Conservation (phyloP, 37 sponge, comb jelly and placozoan genomes). For the Chondrosia reniformis region DNA sequence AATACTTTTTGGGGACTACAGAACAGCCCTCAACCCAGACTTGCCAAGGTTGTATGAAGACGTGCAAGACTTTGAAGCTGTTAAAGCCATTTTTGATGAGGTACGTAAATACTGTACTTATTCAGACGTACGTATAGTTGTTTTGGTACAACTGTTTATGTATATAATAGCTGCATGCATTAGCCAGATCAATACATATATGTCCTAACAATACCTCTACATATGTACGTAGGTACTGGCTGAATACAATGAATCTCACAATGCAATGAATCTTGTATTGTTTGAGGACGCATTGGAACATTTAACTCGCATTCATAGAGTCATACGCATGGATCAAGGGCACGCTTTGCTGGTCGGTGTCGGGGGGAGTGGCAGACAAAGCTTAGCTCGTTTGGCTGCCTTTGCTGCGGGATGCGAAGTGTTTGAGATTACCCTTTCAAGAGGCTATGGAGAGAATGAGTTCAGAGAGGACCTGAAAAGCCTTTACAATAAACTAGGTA, state of each 20-base stretch:
- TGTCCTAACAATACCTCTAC: too few relatives aligned
- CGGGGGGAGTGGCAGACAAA: conserved; percentile 97
- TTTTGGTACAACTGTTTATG: background rate
- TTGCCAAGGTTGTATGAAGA: conserved; percentile 90
- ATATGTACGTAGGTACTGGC: conserved; percentile 49
- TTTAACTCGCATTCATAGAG: conserved; percentile 85
- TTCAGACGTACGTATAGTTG: conserved; percentile 1
- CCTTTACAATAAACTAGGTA: conserved; percentile 92
- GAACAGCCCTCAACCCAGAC: conserved; percentile 86
- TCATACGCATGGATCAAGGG: conserved; percentile 94
- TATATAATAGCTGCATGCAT: background rate
- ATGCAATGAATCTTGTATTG: conserved; percentile 94
- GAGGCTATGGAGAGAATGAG: conserved; percentile 97
- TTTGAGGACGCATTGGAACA: conserved; percentile 99
- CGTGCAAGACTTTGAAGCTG: conserved; percentile 88
- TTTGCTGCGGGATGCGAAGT: conserved; percentile 97
- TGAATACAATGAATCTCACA: conserved; percentile 88
- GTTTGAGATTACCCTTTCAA: conserved; percentile 95
- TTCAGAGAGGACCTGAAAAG: conserved; percentile 96
- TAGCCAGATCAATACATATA: background rate
- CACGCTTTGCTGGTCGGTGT: conserved; percentile 97
- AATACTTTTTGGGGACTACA: conserved; percentile 91
- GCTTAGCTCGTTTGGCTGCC: conserved; percentile 92
- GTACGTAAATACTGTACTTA: background rate
- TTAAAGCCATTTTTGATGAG: conserved; percentile 88